phyloP scores from a whole-genome alignment of 2,888 invertebrate genomes.

The Aspidapion aeneum region DNA sequence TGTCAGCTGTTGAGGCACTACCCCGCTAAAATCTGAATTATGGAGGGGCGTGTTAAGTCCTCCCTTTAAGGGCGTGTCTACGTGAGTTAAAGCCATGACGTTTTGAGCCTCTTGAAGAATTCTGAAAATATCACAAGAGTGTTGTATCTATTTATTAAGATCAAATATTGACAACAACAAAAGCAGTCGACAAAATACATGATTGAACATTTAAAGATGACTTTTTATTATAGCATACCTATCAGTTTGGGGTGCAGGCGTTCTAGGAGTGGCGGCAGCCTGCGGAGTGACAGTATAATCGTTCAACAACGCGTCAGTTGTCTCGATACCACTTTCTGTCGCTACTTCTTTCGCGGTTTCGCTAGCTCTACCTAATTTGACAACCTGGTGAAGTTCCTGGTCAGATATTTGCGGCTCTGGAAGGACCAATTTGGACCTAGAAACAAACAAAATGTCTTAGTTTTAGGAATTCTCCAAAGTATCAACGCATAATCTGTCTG shows the following conservation, averaged over 20 bases:
- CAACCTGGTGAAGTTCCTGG: slow-evolving; percentile 85
- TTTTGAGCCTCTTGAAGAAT: slow-evolving; percentile 96
- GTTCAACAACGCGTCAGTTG: slow-evolving; percentile 83
- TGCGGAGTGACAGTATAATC: slow-evolving; percentile 84
- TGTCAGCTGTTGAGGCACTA: slow-evolving; percentile 67
- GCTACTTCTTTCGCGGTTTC: slow-evolving; percentile 89
- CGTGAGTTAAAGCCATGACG: slow-evolving; percentile 96
- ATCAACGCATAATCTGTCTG: no score
- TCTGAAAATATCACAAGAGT: slow-evolving; percentile 39
- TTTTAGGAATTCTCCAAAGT: no score
- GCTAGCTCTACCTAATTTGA: slow-evolving; percentile 86
- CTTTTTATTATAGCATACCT: slow-evolving; percentile 40
- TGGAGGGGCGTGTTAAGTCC: slow-evolving; percentile 93
- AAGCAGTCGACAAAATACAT: no score
- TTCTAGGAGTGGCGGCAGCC: slow-evolving; percentile 72
- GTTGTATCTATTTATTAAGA: no score
- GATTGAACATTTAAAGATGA: no score
- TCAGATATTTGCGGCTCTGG: slow-evolving; percentile 98
- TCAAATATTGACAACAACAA: no score
- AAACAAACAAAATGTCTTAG: background rate
- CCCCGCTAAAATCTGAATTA: slow-evolving; percentile 83
- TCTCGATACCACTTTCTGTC: slow-evolving; percentile 69
- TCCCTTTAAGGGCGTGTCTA: slow-evolving; percentile 95
- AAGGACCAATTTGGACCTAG: slow-evolving; percentile 82
- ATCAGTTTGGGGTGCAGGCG: slow-evolving; percentile 82